Conservation (phyloP, 1,140 invertebrate genomes). For the Agrilus planipennis region DNA sequence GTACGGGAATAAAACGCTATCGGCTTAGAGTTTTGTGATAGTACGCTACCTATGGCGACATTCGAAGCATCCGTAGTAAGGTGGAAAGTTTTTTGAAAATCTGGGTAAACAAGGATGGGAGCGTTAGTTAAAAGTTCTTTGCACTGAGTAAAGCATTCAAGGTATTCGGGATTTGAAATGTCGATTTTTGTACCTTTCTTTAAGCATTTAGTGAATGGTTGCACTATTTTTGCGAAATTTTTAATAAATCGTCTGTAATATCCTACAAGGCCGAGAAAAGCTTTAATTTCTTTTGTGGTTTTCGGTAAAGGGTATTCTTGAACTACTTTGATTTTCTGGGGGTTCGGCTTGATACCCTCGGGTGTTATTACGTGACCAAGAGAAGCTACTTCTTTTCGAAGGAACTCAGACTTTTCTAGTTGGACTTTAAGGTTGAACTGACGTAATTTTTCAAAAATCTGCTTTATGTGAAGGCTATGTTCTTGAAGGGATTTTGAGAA, state of each 20-base stretch:
- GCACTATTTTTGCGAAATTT: constrained; percentile 6
- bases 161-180: neutral
- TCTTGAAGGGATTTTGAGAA: constrained; percentile 3
- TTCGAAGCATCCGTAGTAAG: neutral
- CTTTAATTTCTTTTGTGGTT: constrained; percentile 16
- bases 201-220: constrained; percentile 9
- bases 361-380: constrained; percentile 17
- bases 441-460: neutral
- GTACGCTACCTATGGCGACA: too few relatives aligned
- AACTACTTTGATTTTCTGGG: constrained; percentile 17
- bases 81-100: constrained; percentile 5
- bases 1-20: neutral
- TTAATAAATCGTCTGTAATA: constrained; percentile 9
- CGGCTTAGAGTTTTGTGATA: neutral
- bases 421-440: neutral
- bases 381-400: neutral
- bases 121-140: constrained; percentile 6
- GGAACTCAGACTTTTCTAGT: constrained; percentile 7
- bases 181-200: constrained; percentile 5
- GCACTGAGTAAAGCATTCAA: constrained; percentile 6
- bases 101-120: constrained; percentile 1
- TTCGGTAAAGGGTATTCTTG: constrained; percentile 26
- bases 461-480: neutral
- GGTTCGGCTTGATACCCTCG: constrained; percentile 15
- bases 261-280: constrained; percentile 10